A percentile compares a stretch with the other conserved stretches of the same genome.
These are phyloP conservation scores for Percopsis transmontana DNA, from an alignment of 2,113 vertebrate genomes.

Conservation along the genomic window DNA sequence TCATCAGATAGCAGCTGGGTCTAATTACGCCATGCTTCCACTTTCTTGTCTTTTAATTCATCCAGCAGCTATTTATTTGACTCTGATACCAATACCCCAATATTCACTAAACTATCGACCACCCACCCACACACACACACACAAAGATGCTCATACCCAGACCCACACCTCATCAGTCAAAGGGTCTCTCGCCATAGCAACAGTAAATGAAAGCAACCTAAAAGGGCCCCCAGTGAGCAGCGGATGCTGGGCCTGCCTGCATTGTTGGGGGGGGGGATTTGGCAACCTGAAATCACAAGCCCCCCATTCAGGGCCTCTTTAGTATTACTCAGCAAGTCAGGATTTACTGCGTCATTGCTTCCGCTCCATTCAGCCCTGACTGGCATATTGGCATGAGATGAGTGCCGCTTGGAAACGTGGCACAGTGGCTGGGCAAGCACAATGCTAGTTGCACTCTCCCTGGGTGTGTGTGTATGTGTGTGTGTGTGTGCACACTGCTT, in stretches of 20 bases:
- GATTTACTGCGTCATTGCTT: constrained; percentile 80
- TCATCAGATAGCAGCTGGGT: constrained; percentile 63
- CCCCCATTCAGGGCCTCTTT: constrained; percentile 75
- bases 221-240: constrained; percentile 76
- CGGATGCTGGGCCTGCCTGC: constrained; percentile 73
- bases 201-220: constrained; percentile 79
- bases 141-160: constrained; percentile 19
- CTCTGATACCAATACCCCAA: constrained; percentile 56
- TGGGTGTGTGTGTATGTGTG: constrained; percentile 35
- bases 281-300: constrained; percentile 80
- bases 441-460: constrained; percentile 43
- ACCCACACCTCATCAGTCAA: constrained; percentile 75
- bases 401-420: constrained; percentile 75
- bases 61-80: constrained; percentile 65
- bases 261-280: constrained; percentile 74
- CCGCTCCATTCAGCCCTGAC: constrained; percentile 77
- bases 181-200: constrained; percentile 76
- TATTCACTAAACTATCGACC: constrained; percentile 22
- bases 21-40: constrained; percentile 65
- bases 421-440: constrained; percentile 70
- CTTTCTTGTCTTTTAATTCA: constrained; percentile 56
- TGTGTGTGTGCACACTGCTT: constrained; percentile 36
- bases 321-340: constrained; percentile 82
- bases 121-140: constrained; percentile 22
- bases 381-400: constrained; percentile 81